Conservation (phyloP, 2,113 vertebrate species). For the Thinocorus orbignyianus region DNA sequence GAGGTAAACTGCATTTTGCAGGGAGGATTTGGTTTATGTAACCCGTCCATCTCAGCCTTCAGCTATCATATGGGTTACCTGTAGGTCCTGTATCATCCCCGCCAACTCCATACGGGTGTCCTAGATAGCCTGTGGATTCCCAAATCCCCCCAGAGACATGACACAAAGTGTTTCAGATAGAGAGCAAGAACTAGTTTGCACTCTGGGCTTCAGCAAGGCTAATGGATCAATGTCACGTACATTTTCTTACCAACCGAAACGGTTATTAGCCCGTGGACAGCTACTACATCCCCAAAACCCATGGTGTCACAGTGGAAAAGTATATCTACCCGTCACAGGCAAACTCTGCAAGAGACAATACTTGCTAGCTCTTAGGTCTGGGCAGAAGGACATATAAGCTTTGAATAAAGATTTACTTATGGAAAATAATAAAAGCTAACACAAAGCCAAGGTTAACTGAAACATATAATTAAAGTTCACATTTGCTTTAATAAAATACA, state of each 20-base stretch:
- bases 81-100: background rate
- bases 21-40: background rate
- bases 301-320: background rate
- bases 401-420: constrained; percentile 50
- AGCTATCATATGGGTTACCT: background rate
- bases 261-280: background rate
- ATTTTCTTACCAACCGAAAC: background rate
- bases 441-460: constrained; percentile 64
- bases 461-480: constrained; percentile 69
- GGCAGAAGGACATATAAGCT: background rate
- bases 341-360: background rate
- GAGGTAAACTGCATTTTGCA: background rate
- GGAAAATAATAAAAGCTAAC: constrained; percentile 53
- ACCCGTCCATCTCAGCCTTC: background rate
- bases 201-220: background rate
- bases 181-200: background rate
- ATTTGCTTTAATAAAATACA: constrained; percentile 66
- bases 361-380: background rate
- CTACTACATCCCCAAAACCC: background rate
- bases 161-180: background rate
- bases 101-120: accelerated
- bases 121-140: background rate
- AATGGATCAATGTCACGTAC: background rate
- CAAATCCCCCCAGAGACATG: background rate
- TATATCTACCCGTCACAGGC: background rate